A percentile compares a stretch with the other conserved stretches of the same genome.
Conservation (phyloP, 2,113 vertebrate species). For the Cyphomyrus discorhynchus region DNA sequence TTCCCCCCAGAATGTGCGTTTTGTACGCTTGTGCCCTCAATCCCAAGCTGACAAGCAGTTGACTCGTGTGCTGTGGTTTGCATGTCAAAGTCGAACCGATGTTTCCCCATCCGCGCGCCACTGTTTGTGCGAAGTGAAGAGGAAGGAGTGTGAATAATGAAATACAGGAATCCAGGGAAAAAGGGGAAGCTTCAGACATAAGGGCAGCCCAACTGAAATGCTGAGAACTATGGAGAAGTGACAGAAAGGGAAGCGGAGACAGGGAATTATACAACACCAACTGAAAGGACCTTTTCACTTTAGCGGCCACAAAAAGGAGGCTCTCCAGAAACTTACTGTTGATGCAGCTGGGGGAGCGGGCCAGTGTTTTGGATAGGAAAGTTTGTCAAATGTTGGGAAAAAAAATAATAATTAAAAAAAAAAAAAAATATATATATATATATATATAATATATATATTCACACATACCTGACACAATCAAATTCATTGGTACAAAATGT, state of each 20-base stretch:
- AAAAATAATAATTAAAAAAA: neutral
- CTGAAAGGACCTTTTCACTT: constrained; percentile 51
- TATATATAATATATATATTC: no score
- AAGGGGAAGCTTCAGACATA: constrained; percentile 82
- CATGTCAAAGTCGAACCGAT: constrained; percentile 67
- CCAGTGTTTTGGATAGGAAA: neutral
- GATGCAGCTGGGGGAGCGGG: neutral
- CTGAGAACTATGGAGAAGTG: constrained; percentile 93
- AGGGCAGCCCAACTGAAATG: constrained; percentile 78
- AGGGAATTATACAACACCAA: constrained; percentile 78
- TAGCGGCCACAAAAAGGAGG: constrained; percentile 30
- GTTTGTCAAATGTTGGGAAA: neutral
- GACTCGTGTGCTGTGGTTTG: constrained; percentile 44
- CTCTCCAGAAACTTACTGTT: constrained; percentile 17
- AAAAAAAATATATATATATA: neutral
- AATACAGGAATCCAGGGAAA: constrained; percentile 88
- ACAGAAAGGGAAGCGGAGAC: constrained; percentile 87
- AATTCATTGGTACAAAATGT: neutral
- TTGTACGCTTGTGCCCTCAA: neutral
- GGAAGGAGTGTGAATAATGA: constrained; percentile 87
- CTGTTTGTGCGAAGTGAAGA: constrained; percentile 71
- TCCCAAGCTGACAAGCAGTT: neutral
- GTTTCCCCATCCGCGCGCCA: constrained; percentile 76
- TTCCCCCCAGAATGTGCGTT: neutral
- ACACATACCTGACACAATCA: neutral